phyloP scores from a whole-genome alignment of 2,888 invertebrate species.

The Thecocarcelia acutangulata region DNA sequence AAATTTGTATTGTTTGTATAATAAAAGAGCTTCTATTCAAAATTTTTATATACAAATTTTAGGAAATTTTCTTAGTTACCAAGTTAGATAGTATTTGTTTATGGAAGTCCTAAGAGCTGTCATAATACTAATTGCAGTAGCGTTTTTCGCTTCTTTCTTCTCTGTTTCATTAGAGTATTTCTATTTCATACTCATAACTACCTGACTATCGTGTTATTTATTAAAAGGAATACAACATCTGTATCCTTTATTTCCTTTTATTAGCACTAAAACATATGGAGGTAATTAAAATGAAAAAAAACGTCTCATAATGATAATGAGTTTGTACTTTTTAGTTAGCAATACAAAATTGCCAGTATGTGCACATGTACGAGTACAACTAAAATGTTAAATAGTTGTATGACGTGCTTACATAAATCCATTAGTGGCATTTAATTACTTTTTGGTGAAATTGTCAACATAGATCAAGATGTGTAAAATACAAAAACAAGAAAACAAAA shows the following conservation, averaged over 20 bases:
- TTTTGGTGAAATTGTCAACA: constrained; percentile 56
- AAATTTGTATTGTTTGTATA: too few species aligned
- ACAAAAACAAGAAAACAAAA: constrained; percentile 31
- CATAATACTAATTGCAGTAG: too few species aligned
- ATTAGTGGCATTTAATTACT: constrained; percentile 65
- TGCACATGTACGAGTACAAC: background rate
- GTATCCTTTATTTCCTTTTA: constrained; percentile 15
- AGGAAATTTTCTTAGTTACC: too few species aligned
- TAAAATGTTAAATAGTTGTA: constrained; percentile 47
- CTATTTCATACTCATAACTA: background rate
- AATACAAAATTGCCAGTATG: background rate
- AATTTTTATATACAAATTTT: too few species aligned
- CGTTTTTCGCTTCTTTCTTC: too few species aligned
- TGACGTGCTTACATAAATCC: constrained; percentile 59
- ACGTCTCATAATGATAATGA: constrained; percentile 47
- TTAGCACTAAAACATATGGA: constrained; percentile 18
- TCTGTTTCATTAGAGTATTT: background rate
- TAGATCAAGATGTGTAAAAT: constrained; percentile 35
- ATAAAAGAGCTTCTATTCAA: too few species aligned
- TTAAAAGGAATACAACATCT: constrained; percentile 11
- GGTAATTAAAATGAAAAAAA: constrained; percentile 39
- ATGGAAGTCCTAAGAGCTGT: too few species aligned
- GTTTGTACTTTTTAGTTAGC: constrained; percentile 23
- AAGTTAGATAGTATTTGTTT: too few species aligned
- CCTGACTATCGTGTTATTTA: background rate